Evolutionary conservation across 2,113 vertebrate species (phyloP).

Genomic region (Notarius lentiginosus): DNA sequence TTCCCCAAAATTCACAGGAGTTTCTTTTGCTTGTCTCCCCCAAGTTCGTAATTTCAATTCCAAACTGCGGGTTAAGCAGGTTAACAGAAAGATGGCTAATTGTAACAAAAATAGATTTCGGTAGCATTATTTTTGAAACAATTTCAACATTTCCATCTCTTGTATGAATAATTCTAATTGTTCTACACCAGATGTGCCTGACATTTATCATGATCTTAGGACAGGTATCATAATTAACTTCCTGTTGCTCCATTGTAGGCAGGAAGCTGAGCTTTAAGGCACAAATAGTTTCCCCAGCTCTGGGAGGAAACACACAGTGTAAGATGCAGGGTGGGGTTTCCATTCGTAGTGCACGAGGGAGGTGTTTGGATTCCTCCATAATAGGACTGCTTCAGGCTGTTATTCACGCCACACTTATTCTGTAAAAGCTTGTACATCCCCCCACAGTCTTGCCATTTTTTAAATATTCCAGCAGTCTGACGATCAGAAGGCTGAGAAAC

Average conservation of each 20-base stretch:
- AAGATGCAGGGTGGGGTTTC: conserved; percentile 33
- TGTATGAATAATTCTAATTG: background rate
- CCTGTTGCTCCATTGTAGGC: background rate
- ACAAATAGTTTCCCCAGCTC: background rate
- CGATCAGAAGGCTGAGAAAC: background rate
- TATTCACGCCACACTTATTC: background rate
- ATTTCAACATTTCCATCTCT: background rate
- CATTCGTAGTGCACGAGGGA: background rate
- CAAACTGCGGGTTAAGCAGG: too few species aligned
- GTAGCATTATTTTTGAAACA: too few species aligned
- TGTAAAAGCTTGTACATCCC: background rate
- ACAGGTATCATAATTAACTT: background rate
- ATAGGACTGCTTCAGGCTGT: background rate
- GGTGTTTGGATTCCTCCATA: background rate
- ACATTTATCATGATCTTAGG: background rate
- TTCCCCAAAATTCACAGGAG: too few species aligned
- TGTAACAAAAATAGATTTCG: too few species aligned
- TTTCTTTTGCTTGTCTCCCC: too few species aligned
- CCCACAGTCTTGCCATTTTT: background rate
- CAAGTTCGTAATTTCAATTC: too few species aligned
- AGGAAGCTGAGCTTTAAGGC: conserved; percentile 17
- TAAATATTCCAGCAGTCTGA: background rate
- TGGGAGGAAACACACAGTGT: conserved; percentile 14
- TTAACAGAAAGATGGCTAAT: too few species aligned
- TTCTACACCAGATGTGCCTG: background rate